These are phyloP conservation scores for Pelvicachromis taeniatus DNA, from an alignment of 2,113 vertebrate species.

Conservation along the genomic window DNA sequence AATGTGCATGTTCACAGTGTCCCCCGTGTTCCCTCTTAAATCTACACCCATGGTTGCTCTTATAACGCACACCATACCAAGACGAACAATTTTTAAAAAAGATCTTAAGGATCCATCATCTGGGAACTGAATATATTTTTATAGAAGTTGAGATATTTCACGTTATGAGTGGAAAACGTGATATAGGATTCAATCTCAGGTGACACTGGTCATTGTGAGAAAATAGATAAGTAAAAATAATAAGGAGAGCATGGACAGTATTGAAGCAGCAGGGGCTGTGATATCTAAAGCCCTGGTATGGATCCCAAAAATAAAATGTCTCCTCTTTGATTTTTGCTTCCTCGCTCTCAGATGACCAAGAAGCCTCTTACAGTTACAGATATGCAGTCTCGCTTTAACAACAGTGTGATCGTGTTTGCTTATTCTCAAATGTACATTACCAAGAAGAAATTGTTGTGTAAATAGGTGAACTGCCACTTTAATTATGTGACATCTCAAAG, in stretches of 20 bases:
- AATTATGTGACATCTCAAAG: not conserved
- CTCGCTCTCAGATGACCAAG: not conserved
- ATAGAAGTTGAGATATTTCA: not conserved
- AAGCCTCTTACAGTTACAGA: not conserved
- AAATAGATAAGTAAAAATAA: not conserved
- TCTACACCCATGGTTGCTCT: not conserved
- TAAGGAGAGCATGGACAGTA: not conserved
- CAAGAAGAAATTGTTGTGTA: not conserved
- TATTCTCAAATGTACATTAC: not conserved
- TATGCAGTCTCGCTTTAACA: not conserved
- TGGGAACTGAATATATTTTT: not conserved
- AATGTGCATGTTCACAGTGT: not conserved
- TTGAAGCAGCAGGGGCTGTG: not conserved
- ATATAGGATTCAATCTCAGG: not conserved
- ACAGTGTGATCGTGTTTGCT: not conserved
- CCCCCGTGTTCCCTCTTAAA: not conserved
- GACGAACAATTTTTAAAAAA: not conserved
- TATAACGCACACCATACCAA: not conserved
- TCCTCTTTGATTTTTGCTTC: not conserved
- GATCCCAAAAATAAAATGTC: not conserved
- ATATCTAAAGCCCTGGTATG: not conserved
- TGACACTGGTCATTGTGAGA: not conserved
- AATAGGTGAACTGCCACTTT: not conserved
- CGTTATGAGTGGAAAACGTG: not conserved
- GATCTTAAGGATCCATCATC: not conserved